Conservation (phyloP, 2,888 invertebrate species). For the Zele albiditarsus region DNA sequence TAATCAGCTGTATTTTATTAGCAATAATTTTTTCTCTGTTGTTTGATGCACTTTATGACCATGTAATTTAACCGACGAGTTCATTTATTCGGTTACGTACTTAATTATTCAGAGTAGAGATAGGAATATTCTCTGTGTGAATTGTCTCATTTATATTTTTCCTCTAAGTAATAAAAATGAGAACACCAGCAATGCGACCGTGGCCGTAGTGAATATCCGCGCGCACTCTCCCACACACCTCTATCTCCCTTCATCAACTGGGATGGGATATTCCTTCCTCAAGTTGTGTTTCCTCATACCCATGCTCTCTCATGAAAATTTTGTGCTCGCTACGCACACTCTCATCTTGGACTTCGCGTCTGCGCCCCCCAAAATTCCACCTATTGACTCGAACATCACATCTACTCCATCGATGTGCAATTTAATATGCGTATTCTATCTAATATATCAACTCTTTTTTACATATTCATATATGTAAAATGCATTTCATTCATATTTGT, state of each 20-base stretch:
- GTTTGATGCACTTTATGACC: background rate
- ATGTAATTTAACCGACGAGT: background rate
- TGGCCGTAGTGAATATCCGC: slow-evolving; percentile 19
- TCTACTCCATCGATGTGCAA: slow-evolving; percentile 44
- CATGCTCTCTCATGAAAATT: slow-evolving; percentile 37
- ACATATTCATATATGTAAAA: background rate
- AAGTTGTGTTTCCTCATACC: slow-evolving; percentile 25
- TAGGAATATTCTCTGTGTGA: background rate
- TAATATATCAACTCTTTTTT: slow-evolving; percentile 4
- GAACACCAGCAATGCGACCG: slow-evolving; percentile 64
- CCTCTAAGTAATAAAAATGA: slow-evolving; percentile 15
- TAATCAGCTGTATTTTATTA: background rate
- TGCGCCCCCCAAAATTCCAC: slow-evolving; percentile 64
- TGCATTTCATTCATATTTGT: background rate
- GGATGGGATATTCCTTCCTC: background rate
- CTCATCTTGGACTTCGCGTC: slow-evolving; percentile 61
- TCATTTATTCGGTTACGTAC: background rate
- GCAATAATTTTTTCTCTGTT: background rate
- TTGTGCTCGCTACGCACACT: slow-evolving; percentile 48
- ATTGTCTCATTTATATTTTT: background rate
- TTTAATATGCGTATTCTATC: slow-evolving; percentile 1
- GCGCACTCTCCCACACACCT: slow-evolving; percentile 31
- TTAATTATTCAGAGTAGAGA: background rate
- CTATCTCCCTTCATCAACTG: slow-evolving; percentile 2
- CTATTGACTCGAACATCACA: slow-evolving; percentile 69